Evolutionary conservation across 2,888 invertebrate species (phyloP).

Genomic region (Hirtodrosophila duncani): DNA sequence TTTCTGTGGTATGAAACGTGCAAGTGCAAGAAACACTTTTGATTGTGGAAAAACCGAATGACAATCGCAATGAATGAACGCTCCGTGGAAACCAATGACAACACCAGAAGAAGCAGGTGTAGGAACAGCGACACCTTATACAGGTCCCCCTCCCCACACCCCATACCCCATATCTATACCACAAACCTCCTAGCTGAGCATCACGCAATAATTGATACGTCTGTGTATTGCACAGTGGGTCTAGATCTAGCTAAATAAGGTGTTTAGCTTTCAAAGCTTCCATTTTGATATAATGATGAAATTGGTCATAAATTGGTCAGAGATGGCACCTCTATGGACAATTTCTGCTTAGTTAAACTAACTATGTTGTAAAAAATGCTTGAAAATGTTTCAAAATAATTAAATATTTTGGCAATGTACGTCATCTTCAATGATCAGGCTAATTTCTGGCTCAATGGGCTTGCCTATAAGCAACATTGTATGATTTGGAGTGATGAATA

Average conservation of each 20-base stretch:
- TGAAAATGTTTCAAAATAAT: too few species aligned
- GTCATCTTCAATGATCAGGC: too few species aligned
- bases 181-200: neutral
- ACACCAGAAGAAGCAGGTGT: neutral
- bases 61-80: conserved; percentile 53
- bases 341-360: too few species aligned
- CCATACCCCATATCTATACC: too few species aligned
- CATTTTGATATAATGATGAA: too few species aligned
- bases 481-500: too few species aligned
- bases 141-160: neutral
- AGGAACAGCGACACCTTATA: neutral
- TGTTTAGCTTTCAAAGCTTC: conserved; percentile 26
- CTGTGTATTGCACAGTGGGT: conserved; percentile 31
- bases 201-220: conserved; percentile 29
- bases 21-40: conserved; percentile 37
- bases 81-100: conserved; percentile 24
- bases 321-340: too few species aligned
- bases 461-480: too few species aligned
- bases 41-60: conserved; percentile 11
- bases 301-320: too few species aligned
- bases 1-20: neutral
- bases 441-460: too few species aligned
- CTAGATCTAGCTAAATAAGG: conserved; percentile 46
- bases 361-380: too few species aligned
- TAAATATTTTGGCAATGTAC: too few species aligned